Evolutionary conservation across 2,888 invertebrate species (phyloP), one percentile per base, ranked within the genome.

Genomic region (Arctia plantaginis): DNA sequence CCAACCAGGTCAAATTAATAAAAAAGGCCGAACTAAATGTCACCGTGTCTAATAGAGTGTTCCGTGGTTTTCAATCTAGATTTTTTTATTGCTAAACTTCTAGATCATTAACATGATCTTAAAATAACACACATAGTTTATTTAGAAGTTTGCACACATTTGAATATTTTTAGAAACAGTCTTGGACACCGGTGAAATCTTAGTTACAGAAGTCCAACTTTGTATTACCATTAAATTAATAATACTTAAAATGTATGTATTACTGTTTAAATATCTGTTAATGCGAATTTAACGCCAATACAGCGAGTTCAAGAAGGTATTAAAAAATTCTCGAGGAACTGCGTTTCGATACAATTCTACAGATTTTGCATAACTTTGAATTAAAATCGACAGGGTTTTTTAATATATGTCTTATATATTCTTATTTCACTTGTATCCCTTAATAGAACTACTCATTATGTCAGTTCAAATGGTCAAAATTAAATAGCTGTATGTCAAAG

Each of bases 61-160:
- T n/a, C 74, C 76, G 78, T 76, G 75, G 81, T 83, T 86, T 81
- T 78, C 77, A 51, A 77, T n/a, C n/a, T n/a, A n/a, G n/a, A n/a
- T n/a, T n/a, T 71, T 80, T 79, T 82, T 85, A 82, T 85, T 84
- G 78, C 79, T 67, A 81, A 83, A 82, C 83, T 83, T 83, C 77
- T 81, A 84, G 75, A 80, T 79, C 82, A 74, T 84, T 83, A 84
- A 83, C 81, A 80, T 75, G 72, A 75, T 81, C 76, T 81, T 78
- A 72, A 80, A 77, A 80, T 76, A 80, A 80, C 67, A 80, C 73
- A 66, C 66, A 59, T 59, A 70, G 77, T 80, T 72, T 75, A 78
- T 83, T 83, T 82, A 82, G 80, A 83, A 84, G 79, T 82, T 81
- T 75, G 73, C 70, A n/a, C 39, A 78, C 27, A 82, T 82, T 78